phyloP scores from a whole-genome alignment of 2,888 invertebrate species.

The Mayetiola destructor region DNA sequence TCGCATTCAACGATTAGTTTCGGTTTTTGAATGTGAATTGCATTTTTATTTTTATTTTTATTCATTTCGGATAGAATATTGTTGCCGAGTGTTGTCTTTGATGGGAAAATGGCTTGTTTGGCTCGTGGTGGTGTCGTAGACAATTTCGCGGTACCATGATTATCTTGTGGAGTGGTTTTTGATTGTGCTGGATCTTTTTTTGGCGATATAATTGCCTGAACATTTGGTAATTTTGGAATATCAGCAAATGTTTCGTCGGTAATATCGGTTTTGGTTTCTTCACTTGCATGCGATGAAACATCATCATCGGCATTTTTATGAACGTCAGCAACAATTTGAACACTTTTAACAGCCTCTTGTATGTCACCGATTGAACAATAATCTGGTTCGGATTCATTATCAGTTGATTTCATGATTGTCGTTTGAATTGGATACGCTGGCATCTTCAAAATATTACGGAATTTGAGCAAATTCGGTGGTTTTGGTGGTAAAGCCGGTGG shows the following conservation, averaged over 20 bases:
- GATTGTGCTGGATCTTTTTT: conserved; percentile 40
- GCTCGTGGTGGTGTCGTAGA: background rate
- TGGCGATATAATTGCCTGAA: conserved; percentile 57
- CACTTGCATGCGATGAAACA: conserved; percentile 9
- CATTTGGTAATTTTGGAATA: conserved; percentile 59
- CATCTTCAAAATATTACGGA: conserved; percentile 39
- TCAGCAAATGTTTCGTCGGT: conserved; percentile 37
- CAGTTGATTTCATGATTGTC: conserved; percentile 31
- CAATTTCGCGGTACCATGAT: conserved; percentile 20
- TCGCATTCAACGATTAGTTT: background rate
- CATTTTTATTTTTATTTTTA: background rate
- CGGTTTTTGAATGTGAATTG: background rate
- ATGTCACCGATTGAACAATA: conserved; percentile 66
- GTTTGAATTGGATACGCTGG: conserved; percentile 36
- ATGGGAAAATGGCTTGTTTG: background rate
- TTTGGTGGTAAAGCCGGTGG: conserved; percentile 68
- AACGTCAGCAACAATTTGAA: conserved; percentile 43
- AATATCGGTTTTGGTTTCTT: conserved; percentile 29
- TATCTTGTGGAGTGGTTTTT: conserved; percentile 20
- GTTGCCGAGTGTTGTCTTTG: background rate
- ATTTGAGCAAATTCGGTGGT: conserved; percentile 55
- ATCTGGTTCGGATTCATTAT: conserved; percentile 45
- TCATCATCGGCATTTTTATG: conserved; percentile 27
- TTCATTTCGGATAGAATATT: background rate
- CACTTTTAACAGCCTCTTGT: conserved; percentile 36